A percentile compares a stretch with the other conserved stretches of the same genome.
Evolutionary conservation across 2,888 invertebrate species (phyloP).

Genomic region (Imbricaverruca yamaguchii): DNA sequence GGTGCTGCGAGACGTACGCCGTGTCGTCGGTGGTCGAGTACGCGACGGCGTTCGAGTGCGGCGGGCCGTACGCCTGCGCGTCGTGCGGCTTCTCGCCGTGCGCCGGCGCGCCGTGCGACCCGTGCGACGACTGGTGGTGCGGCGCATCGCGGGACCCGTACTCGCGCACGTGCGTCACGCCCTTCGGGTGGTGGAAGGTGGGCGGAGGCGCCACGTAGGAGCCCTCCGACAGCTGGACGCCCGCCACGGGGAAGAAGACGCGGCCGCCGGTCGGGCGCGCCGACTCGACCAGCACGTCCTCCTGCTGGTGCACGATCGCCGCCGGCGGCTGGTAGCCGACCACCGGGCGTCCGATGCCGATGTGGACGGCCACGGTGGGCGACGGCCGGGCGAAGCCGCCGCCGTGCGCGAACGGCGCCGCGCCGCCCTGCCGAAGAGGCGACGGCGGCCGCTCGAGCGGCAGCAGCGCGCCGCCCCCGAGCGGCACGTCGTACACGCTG

Average conservation of each 20-base stretch:
- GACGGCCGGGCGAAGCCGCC: too few relatives aligned
- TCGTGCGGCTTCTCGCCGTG: too few relatives aligned
- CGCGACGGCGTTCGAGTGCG: not conserved
- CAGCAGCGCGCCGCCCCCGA: not conserved
- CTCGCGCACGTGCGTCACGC: not conserved
- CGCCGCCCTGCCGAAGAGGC: not conserved
- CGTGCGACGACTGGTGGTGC: not conserved
- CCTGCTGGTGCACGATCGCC: not conserved
- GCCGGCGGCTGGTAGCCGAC: not conserved
- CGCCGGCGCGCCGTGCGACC: too few relatives aligned
- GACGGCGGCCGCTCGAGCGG: too few relatives aligned
- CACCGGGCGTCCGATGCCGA: not conserved
- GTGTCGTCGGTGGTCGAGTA: not conserved
- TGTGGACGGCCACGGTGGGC: not conserved
- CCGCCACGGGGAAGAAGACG: not conserved
- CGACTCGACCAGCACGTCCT: not conserved
- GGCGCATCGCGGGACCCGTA: not conserved
- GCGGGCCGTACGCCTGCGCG: not conserved
- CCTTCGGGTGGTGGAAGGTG: not conserved
- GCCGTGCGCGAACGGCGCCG: not conserved
- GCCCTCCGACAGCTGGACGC: not conserved
- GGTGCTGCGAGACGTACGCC: too few relatives aligned
- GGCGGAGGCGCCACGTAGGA: slow-evolving; percentile 8
- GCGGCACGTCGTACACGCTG: not conserved
- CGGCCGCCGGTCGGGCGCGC: not conserved